Base-by-base conservation (phyloP, 1,140 invertebrate species). In the Nilaparvata lugens region DNA sequence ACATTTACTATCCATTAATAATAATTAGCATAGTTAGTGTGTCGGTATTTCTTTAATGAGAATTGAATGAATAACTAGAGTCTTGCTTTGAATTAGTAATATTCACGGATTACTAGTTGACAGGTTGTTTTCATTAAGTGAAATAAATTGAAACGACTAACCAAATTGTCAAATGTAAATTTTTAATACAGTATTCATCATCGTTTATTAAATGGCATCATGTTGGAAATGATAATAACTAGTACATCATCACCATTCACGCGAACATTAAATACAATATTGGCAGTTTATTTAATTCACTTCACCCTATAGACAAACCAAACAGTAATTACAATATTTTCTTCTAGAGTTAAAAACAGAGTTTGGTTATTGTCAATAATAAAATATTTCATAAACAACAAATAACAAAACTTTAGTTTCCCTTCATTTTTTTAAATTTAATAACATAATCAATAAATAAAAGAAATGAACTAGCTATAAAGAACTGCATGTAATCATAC, bases 301-400 rank as follows among this genome's bases (percentile, higher is more conserved):
- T 35, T 35, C 31, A 35, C 31, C 31, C 31, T 35, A 35, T 35
- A 35, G 31, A 48, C 21, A 48, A 48, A 48, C 16, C 21, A 48
- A 19, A 48, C 3, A 48, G 16, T 19, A 19, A 48, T 9, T 19
- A 19, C 16, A 19, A 48, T 48, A 19, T 48, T 48, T 48, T 48
- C 21, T 48, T 19, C 45, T 19, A 48, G 16, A 48, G 21, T 48
- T 48, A 19, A 48, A 48, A 48, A 48, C 45, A 48, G 16, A 23
- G 45, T 48, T 48, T 48, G 45, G 45, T 48, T 48, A 48, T 48
- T 48, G 45, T 48, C 45, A 48, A 48, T 48, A 48, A 35, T 35
- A 35, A 35, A 35, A 35, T 35, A 35, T 35, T 35, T 35, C 31
- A 35, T 35, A 35, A 48, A 48, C 16, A 19, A 48, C 45, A 19